phyloP scores from a whole-genome alignment of 1,140 invertebrate genomes.

The Bemisia tabaci region DNA sequence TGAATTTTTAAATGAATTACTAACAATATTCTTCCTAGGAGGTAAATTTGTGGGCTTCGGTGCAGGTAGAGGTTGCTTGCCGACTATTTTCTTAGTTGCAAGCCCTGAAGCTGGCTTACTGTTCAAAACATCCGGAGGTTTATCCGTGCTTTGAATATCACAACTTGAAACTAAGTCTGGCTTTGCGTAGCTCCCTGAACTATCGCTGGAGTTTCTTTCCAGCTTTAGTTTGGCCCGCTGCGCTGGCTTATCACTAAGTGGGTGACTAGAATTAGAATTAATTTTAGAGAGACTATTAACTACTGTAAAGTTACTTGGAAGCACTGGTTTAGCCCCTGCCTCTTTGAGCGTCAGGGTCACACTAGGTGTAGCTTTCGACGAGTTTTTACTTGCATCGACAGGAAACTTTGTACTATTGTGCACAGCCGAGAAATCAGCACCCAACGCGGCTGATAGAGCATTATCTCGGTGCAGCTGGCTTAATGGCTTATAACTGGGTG shows the following conservation, averaged over 20 bases:
- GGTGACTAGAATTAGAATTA: not conserved
- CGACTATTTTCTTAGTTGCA: not conserved
- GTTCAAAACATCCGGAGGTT: not conserved
- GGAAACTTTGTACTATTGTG: no score
- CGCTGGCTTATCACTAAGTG: not conserved
- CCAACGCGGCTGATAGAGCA: not conserved
- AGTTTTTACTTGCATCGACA: no score
- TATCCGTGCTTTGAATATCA: not conserved
- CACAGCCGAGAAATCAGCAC: not conserved
- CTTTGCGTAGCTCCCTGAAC: not conserved
- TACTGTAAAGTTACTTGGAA: no score
- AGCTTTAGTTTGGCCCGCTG: not conserved
- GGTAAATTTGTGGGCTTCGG: not conserved
- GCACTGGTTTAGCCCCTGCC: no score
- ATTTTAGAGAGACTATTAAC: no score
- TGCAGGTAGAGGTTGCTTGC: not conserved
- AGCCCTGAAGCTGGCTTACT: not conserved
- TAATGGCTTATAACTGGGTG: conserved; percentile 26
- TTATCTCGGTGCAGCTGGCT: conserved; percentile 13
- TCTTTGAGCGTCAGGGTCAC: no score
- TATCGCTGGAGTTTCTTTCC: not conserved
- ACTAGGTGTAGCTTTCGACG: no score
- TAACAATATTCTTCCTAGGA: not conserved
- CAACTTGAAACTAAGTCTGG: not conserved
- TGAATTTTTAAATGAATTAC: not conserved